Conservation (phyloP, 2,888 invertebrate species). For the Molanna angustata region DNA sequence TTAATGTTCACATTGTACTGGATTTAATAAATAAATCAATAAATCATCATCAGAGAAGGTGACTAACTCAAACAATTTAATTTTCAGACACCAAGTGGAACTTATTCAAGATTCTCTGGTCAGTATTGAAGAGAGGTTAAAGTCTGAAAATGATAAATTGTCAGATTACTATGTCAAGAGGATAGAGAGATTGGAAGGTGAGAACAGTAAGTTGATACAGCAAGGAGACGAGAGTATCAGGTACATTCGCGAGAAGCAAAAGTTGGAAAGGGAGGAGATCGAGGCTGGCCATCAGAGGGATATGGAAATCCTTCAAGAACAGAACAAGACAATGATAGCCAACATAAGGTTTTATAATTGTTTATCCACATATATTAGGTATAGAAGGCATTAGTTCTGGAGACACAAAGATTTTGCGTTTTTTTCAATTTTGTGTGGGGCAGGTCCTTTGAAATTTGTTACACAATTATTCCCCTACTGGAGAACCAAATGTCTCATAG, state of each 20-base stretch:
- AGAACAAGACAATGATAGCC: constrained; percentile 55
- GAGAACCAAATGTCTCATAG: too few relatives aligned
- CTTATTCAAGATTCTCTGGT: constrained; percentile 56
- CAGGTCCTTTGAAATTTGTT: too few relatives aligned
- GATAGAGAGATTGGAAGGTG: constrained; percentile 53
- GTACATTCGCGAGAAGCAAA: constrained; percentile 37
- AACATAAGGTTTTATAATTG: constrained; percentile 48
- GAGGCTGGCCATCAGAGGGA: constrained; percentile 53
- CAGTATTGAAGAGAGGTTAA: constrained; percentile 58
- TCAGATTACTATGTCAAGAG: constrained; percentile 53
- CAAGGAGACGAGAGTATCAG: constrained; percentile 40
- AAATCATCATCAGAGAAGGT: too few relatives aligned
- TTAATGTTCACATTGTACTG: too few relatives aligned
- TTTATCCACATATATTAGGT: not conserved
- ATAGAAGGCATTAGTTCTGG: not conserved
- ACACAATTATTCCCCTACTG: too few relatives aligned
- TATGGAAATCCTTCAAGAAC: constrained; percentile 46
- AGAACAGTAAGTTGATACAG: constrained; percentile 47
- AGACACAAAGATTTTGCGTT: too few relatives aligned
- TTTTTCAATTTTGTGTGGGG: too few relatives aligned
- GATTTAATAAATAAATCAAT: too few relatives aligned
- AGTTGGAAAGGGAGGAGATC: constrained; percentile 44
- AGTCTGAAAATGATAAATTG: constrained; percentile 55
- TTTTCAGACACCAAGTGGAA: constrained; percentile 56
- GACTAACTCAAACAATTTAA: too few relatives aligned